phyloP scores from a whole-genome alignment of 2,113 vertebrate species.

The Tetrao urogallus region DNA sequence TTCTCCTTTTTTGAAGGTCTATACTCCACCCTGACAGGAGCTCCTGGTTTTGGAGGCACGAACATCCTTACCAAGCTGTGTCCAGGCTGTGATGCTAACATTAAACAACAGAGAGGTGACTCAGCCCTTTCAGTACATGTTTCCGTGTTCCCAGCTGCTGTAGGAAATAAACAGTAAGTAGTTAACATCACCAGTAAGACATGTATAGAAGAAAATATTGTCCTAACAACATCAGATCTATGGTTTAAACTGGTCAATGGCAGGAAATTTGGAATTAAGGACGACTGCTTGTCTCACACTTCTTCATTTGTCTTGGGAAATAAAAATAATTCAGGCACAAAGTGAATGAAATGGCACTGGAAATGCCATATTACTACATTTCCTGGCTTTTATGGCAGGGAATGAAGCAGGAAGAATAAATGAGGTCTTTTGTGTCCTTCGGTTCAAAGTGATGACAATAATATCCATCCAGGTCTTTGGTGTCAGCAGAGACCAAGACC shows the following conservation, averaged over 20 bases:
- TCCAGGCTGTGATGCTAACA: background rate
- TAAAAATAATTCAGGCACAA: slow-evolving; percentile 50
- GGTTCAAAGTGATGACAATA: slow-evolving; percentile 49
- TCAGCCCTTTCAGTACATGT: background rate
- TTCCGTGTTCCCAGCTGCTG: slow-evolving; percentile 31
- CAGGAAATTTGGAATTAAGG: slow-evolving; percentile 68
- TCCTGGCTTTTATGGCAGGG: slow-evolving; percentile 60
- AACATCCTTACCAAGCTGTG: accelerated
- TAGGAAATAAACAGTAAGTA: slow-evolving; percentile 33
- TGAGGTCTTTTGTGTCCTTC: slow-evolving; percentile 46
- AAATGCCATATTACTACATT: slow-evolving; percentile 53
- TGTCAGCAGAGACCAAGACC: background rate
- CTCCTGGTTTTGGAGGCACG: background rate
- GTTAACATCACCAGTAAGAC: slow-evolving; percentile 2
- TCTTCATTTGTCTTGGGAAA: slow-evolving; percentile 57
- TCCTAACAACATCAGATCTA: slow-evolving; percentile 31
- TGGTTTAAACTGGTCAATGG: slow-evolving; percentile 28
- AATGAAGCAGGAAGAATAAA: slow-evolving; percentile 34
- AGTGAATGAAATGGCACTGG: slow-evolving; percentile 44
- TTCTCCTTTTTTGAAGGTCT: slow-evolving; percentile 10
- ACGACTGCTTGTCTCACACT: background rate
- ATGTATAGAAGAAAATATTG: slow-evolving; percentile 37
- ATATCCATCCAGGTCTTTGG: slow-evolving; percentile 27
- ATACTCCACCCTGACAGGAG: background rate
- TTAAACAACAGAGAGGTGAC: slow-evolving; percentile 10